A percentile compares a stretch with the other conserved stretches of the same genome.
These are phyloP conservation scores for Acridotheres tristis DNA, from an alignment of 2,797 vertebrate species.

Conservation along the genomic window DNA sequence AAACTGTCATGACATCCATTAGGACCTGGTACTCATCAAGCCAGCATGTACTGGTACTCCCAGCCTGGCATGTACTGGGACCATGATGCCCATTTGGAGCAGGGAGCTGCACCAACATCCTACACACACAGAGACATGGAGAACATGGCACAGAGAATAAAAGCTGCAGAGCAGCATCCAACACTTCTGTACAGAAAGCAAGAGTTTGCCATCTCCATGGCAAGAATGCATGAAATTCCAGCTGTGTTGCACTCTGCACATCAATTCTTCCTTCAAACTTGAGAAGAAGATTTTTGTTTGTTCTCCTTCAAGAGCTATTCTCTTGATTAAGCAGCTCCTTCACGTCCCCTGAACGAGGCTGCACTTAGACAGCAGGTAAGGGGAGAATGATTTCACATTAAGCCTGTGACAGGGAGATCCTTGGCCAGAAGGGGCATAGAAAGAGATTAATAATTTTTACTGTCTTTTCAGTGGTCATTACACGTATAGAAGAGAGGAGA, in stretches of 20 bases:
- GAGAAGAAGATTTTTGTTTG: neutral
- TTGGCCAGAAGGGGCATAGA: neutral
- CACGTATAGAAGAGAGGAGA: neutral
- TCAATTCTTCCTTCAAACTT: neutral
- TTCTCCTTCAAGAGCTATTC: neutral
- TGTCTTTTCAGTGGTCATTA: neutral
- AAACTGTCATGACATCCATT: neutral
- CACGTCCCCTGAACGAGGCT: neutral
- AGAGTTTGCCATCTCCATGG: neutral
- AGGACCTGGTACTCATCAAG: neutral
- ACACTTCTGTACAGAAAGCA: neutral
- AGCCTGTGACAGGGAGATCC: neutral
- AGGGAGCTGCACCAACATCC: neutral
- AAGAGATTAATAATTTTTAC: neutral
- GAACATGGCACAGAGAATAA: neutral
- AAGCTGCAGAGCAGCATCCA: neutral
- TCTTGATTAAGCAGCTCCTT: neutral
- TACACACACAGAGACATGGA: rapidly evolving
- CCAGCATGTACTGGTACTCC: neutral
- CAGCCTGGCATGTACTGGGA: neutral
- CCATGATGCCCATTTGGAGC: rapidly evolving
- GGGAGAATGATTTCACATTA: neutral
- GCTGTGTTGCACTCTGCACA: neutral
- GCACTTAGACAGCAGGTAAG: neutral
- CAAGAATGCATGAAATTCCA: neutral